Base-by-base conservation (phyloP, 64 coral and sea anemone genomes). In the Pocillopora damicornis region DNA sequence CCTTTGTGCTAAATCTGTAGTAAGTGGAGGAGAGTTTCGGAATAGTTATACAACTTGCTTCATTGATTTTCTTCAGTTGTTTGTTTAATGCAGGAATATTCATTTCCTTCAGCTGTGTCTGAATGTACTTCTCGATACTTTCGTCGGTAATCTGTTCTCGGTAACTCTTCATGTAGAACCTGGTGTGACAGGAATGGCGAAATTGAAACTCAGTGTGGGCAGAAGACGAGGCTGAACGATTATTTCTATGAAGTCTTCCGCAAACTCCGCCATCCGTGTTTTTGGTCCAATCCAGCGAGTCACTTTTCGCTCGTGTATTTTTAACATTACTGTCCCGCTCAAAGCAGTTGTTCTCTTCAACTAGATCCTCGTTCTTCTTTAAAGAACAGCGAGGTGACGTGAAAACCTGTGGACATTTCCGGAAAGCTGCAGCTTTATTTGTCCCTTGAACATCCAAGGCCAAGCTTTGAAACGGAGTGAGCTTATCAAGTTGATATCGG, bases 101-200 rank as follows among this genome's bases (percentile, higher is more conserved):
- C 26, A 25, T 73, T 73, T 89, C 59, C 51, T 26, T 75, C 62
- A 79, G 9, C 67, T 67, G 59, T n/a, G 7, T 74, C 37, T 60
- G 51, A 74, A 90, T 76, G 60, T 84, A 72, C 13, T 60, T 38
- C 18, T 22, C 62, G 11, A 90, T 90, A 0, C 16, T 45, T 25
- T 37, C 61, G 74, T 90, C 56, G 20, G 89, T 90, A 13, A 90
- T 81, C 63, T 84, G 80, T 63, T 90, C 60, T 23, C 89, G 65
- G 35, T 90, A 90, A 74, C 62, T 83, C 25, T 65, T 77, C 35
- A 90, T 90, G 37, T 83, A 75, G 60, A 76, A 61, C 0, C 34
- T 30, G 42, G 72, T 51, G 62, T 75, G 23, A 13, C 59, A 76
- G 8, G 61, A 84, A 23, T 84, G 79, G 74, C 65, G 42, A 60